Evolutionary conservation across 2,113 vertebrate genomes (phyloP).

Genomic region (Merops nubicus): DNA sequence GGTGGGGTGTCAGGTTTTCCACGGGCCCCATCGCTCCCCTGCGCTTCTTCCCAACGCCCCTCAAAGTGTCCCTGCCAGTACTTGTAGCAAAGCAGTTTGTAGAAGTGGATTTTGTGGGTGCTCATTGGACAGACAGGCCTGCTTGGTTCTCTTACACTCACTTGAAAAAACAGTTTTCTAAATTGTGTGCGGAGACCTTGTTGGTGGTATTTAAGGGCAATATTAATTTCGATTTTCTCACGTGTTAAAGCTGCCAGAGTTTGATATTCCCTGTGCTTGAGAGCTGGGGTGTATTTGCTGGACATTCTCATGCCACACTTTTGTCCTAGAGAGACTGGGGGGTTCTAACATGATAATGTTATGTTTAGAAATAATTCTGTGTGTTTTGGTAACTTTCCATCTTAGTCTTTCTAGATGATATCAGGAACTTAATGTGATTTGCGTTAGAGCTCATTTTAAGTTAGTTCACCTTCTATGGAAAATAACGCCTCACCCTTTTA

Average conservation of each 20-base stretch:
- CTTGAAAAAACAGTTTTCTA: not conserved
- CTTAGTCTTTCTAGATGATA: not conserved
- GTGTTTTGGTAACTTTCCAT: not conserved
- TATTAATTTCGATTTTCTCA: accelerated
- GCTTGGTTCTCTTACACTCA: accelerated
- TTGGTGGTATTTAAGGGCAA: accelerated
- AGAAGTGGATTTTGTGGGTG: accelerated
- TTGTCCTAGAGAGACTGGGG: not conserved
- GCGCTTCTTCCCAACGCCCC: accelerated
- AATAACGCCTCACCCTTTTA: accelerated
- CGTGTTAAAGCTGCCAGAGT: not conserved
- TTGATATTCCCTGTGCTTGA: not conserved
- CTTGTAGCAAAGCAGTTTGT: accelerated
- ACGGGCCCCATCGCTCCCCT: accelerated
- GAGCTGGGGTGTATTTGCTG: not conserved
- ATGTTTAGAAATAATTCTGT: not conserved
- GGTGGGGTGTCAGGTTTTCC: accelerated
- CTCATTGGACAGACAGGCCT: too few species aligned
- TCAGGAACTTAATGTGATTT: accelerated
- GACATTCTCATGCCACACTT: accelerated
- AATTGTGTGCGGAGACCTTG: accelerated
- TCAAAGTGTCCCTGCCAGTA: accelerated
- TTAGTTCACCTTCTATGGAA: not conserved
- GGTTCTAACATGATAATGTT: accelerated
- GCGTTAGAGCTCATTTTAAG: accelerated